Evolutionary conservation across 2,113 vertebrate species (phyloP).

Genomic region (Pollimyrus isidori): DNA sequence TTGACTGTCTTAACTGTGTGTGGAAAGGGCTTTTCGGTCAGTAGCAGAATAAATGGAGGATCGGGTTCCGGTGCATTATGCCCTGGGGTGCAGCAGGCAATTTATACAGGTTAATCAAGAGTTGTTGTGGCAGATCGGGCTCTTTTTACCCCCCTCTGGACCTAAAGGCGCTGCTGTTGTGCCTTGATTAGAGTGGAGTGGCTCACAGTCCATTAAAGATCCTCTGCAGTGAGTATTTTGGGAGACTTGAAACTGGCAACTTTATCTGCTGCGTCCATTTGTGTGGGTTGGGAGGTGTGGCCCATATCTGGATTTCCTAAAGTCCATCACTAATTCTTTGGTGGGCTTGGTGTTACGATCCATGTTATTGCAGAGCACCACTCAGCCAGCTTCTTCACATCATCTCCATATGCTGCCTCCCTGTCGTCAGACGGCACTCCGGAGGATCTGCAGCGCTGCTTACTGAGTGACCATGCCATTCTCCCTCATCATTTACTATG

Average conservation of each 20-base stretch:
- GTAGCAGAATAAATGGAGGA: background rate
- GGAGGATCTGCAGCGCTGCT: background rate
- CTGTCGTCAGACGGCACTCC: background rate
- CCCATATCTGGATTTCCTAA: background rate
- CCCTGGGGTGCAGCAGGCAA: background rate
- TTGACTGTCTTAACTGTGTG: background rate
- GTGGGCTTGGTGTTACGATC: background rate
- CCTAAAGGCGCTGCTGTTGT: background rate
- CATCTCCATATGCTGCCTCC: too few species aligned
- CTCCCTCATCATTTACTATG: background rate
- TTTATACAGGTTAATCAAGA: background rate
- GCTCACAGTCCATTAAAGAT: background rate
- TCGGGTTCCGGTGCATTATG: background rate
- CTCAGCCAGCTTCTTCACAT: background rate
- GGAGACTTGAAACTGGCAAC: background rate
- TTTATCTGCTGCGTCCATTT: background rate
- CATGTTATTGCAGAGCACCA: background rate
- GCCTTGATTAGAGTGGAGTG: background rate
- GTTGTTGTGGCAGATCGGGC: background rate
- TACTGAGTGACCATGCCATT: background rate
- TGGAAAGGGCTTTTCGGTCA: background rate
- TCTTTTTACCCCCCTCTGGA: background rate
- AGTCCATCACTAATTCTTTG: background rate
- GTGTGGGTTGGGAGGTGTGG: background rate
- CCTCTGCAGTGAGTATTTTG: background rate